phyloP scores from a whole-genome alignment of 2,888 invertebrate genomes.

The Sinodicranocentrus sp. region DNA sequence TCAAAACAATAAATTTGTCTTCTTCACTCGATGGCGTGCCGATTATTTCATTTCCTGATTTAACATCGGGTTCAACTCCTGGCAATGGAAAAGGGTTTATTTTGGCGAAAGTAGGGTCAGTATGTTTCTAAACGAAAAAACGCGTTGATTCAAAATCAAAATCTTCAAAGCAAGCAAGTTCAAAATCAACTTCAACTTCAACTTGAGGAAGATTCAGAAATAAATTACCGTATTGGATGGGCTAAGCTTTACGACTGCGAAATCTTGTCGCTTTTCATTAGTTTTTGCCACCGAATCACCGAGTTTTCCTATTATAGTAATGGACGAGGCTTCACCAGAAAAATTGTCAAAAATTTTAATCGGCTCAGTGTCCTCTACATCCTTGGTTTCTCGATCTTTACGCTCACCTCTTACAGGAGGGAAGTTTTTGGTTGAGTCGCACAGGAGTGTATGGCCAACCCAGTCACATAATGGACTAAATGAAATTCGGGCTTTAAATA shows the following conservation, averaged over 20 bases:
- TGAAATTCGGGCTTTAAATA: neutral
- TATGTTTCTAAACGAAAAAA: too few relatives aligned
- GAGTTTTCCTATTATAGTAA: too few relatives aligned
- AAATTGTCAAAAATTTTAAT: neutral
- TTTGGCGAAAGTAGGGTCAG: too few relatives aligned
- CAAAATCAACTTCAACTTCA: too few relatives aligned
- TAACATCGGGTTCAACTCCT: neutral
- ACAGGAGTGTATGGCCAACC: constrained; percentile 32
- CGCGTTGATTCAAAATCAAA: too few relatives aligned
- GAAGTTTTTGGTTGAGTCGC: constrained; percentile 6
- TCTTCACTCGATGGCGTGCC: neutral
- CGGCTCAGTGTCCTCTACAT: constrained; percentile 18
- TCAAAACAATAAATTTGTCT: neutral
- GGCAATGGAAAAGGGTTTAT: too few relatives aligned
- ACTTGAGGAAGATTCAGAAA: too few relatives aligned
- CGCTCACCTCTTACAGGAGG: constrained; percentile 18
- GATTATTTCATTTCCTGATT: neutral
- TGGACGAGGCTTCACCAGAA: constrained; percentile 2
- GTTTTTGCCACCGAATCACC: too few relatives aligned
- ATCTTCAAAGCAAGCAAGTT: too few relatives aligned
- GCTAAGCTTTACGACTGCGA: too few relatives aligned
- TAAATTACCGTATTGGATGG: too few relatives aligned
- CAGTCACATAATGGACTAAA: constrained; percentile 43
- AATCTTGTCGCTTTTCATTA: too few relatives aligned
- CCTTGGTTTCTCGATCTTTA: neutral